Base-by-base conservation (phyloP, 2,888 invertebrate genomes). In the Mylabris sibirica region DNA sequence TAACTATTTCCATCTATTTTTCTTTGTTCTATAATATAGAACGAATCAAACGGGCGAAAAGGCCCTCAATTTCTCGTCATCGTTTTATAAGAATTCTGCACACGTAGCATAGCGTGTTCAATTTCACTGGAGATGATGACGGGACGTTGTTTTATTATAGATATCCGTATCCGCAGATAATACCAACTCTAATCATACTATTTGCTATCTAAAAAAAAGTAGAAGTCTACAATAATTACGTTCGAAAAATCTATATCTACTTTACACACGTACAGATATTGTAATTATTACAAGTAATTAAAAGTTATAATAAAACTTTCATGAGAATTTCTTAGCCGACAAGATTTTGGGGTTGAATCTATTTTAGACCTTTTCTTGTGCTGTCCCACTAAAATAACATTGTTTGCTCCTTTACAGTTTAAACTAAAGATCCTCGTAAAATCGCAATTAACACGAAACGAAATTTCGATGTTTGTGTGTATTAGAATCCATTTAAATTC, bases 91-190 rank as follows among this genome's bases (percentile, higher is more conserved):
- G 69, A 77, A 83, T 83, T 82, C 83, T 77, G 81, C 81, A 78
- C 83, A 83, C 83, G 83, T 83, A 82, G 82, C 81, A 77, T 75
- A 75, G 80, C 80, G 78, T 77, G 79, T 79, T 78, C 80, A 79
- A 79, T 80, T 80, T 79, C 75, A 77, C 71, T 73, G 74, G 77
- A 79, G 77, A 80, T 79, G 77, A 80, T 79, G 78, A 79, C 76
- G 79, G 77, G 74, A 78, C 77, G 78, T 76, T 79, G 80, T 78
- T 79, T 80, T 79, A 80, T 80, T 79, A 79, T 77, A 76, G 78
- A 78, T 75, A 78, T 79, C 77, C 76, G 76, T 75, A 77, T 76
- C 74, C 73, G 59, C 75, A 75, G 75, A 76, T 75, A 75, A 79
- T 77, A 72, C 74, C 69, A 67, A 75, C 72, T 73, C 75, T 75